A percentile compares a stretch with the other conserved stretches of the same genome.
phyloP scores from a whole-genome alignment of 1,140 invertebrate species.

The Trachymyrmex cornetzi region DNA sequence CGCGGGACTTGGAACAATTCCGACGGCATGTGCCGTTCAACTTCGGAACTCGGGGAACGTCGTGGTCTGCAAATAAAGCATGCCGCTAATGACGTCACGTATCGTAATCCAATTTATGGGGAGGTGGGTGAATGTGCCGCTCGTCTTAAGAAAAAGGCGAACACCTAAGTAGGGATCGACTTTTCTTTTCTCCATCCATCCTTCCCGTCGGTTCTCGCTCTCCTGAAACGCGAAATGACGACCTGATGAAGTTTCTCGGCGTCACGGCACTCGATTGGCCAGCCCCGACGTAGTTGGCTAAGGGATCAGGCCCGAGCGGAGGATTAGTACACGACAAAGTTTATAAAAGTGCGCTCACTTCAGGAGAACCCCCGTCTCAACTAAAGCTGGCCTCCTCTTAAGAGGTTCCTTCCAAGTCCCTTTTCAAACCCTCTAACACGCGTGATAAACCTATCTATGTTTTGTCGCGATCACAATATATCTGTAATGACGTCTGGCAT shows the following conservation, averaged over 20 bases:
- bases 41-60: conserved; percentile 50
- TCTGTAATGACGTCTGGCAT: background rate
- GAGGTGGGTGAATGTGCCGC: conserved; percentile 53
- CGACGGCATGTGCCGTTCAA: conserved; percentile 43
- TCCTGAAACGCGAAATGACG: conserved; percentile 83
- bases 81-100: conserved; percentile 85
- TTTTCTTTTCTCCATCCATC: conserved; percentile 67
- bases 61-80: conserved; percentile 80
- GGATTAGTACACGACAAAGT: conserved; percentile 85
- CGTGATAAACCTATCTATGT: conserved; percentile 78
- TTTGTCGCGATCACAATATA: conserved; percentile 23
- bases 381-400: conserved; percentile 73
- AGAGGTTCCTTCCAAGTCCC: conserved; percentile 45
- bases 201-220: conserved; percentile 45
- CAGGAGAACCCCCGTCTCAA: conserved; percentile 63
- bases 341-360: conserved; percentile 84
- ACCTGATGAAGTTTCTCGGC: conserved; percentile 85
- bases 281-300: conserved; percentile 62
- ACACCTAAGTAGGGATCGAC: conserved; percentile 77
- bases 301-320: conserved; percentile 78
- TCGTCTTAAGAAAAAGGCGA: conserved; percentile 74
- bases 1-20: conserved; percentile 28
- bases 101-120: conserved; percentile 85
- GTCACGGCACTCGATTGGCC: conserved; percentile 74
- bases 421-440: conserved; percentile 61